These are phyloP conservation scores for Saxidomus purpurata DNA, from an alignment of 1,140 invertebrate genomes.

Conservation along the genomic window DNA sequence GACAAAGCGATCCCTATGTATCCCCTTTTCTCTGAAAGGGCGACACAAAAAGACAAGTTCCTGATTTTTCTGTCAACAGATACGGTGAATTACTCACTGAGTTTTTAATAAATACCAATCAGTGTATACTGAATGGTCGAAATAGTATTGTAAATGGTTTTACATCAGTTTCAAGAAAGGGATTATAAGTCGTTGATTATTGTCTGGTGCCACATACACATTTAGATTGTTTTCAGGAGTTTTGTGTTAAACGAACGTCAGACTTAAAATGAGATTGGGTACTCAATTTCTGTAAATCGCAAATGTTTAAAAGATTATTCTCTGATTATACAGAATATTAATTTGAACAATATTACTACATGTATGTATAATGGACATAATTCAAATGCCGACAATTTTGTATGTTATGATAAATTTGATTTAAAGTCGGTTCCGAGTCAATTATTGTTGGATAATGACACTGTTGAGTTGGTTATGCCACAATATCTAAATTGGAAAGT, in stretches of 20 bases:
- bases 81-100: slow-evolving; percentile 30
- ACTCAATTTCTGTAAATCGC: neutral
- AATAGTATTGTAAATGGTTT: neutral
- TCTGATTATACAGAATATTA: slow-evolving; percentile 21
- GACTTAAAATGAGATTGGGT: neutral
- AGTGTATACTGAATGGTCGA: slow-evolving; percentile 46
- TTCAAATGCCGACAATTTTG: too few relatives aligned
- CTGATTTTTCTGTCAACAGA: slow-evolving; percentile 37
- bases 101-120: slow-evolving; percentile 19
- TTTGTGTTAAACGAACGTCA: neutral
- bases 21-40: too few relatives aligned
- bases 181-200: slow-evolving; percentile 54
- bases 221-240: neutral
- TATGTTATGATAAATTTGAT: neutral
- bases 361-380: too few relatives aligned
- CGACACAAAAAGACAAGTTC: slow-evolving; percentile 17
- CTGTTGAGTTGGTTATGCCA: neutral
- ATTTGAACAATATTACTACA: too few relatives aligned
- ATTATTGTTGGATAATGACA: neutral
- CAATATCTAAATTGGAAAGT: neutral
- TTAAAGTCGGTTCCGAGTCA: neutral
- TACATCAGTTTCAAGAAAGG: slow-evolving; percentile 37
- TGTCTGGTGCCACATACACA: slow-evolving; percentile 4
- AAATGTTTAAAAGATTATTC: slow-evolving; percentile 4
- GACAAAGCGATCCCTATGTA: too few relatives aligned